A percentile compares a stretch with the other conserved stretches of the same genome.
Conservation (phyloP, 2,888 invertebrate species). For the Cataglyphis livida region DNA sequence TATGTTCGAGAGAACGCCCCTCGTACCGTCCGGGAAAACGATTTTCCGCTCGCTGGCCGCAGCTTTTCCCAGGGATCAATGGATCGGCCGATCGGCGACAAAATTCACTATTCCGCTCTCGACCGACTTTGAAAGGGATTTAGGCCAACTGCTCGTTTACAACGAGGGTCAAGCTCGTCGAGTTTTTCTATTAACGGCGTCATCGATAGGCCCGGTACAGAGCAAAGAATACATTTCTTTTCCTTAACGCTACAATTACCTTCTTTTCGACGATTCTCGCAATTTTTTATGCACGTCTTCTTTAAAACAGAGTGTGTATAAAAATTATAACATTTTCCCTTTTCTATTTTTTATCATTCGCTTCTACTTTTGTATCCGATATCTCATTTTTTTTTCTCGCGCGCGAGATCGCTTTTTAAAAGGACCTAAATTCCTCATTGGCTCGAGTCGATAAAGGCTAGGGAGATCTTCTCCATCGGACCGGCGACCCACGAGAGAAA, state of each 20-base stretch:
- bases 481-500: constrained; percentile 28
- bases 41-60: constrained; percentile 61
- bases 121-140: constrained; percentile 48
- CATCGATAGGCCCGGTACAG: neutral
- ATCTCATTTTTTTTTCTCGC: neutral
- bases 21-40: constrained; percentile 47
- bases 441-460: neutral
- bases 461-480: constrained; percentile 30
- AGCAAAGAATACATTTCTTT: neutral
- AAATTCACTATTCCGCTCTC: constrained; percentile 53
- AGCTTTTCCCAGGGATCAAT: constrained; percentile 55
- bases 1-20: constrained; percentile 24
- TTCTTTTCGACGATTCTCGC: neutral
- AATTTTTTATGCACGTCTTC: neutral
- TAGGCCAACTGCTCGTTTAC: constrained; percentile 45
- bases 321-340: neutral
- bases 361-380: neutral
- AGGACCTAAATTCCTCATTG: neutral
- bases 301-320: neutral
- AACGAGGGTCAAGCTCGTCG: constrained; percentile 37
- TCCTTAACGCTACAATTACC: neutral
- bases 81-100: constrained; percentile 58
- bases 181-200: constrained; percentile 37
- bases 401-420: neutral
- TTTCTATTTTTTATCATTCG: neutral